Evolutionary conservation across 2,797 vertebrate genomes (phyloP), one percentile per base, ranked within the genome.

Genomic region (Picus viridis): DNA sequence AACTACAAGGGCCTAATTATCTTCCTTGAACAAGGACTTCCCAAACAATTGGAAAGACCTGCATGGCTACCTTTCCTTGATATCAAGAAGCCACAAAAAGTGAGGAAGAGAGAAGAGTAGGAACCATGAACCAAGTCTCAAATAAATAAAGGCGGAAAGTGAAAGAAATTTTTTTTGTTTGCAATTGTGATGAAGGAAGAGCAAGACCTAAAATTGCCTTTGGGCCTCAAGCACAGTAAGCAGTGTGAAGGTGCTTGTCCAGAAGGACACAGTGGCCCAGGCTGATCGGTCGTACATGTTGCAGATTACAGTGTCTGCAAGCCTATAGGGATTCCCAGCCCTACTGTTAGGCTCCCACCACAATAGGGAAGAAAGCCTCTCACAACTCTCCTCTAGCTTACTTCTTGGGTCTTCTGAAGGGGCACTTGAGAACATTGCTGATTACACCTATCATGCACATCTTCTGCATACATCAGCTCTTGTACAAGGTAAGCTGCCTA

Each of bases 1-100:
- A 96, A 96, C 95, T 97, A 97, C 98, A 97, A 97, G 97, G 97
- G 97, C 96, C 96, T 97, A 97, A 96, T 98, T 98, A 98, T 97
- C 96, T 97, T 94, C 86, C 71, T 88, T 94, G 94, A 89, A 96
- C 92, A 94, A 94, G 89, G 95, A 49, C 72, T 51, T 68, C 75
- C 69, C 88, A 90, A 82, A 90, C 77, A 97, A 95, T 41, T 63
- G 5, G 75, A 79, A 75, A 86, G 75, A 86, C 26, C 68, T 47
- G 22, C 23, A 77, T 5, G 41, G 27, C 57, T 84, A 75, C 73
- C 64, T 49, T 71, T 53, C 41, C 54, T 61, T 73, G 58, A 51
- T 78, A 91, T 29, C 7, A 26, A 27, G 19, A 49, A 81, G 77
- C 58, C 59, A 75, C 14, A 85, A 69, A 77, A 89, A 4, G 7